Evolutionary conservation across 2,888 invertebrate species (phyloP), one percentile per base, ranked within the genome.

Genomic region (Spilosoma lubricipeda): DNA sequence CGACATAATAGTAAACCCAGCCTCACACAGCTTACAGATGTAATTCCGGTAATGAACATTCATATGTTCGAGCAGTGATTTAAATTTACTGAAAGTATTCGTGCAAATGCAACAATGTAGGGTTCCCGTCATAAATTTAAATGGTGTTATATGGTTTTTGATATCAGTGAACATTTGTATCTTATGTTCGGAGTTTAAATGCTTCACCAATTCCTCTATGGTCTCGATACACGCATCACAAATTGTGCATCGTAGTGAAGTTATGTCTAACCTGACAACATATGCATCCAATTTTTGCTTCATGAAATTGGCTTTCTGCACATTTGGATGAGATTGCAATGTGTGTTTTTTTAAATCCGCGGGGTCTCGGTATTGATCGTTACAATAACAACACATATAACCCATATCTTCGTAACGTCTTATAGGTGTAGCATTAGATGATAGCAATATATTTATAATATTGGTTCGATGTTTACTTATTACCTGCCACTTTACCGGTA

Each of bases 381-480:
- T 73, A 72, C 93, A 94, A 76, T 91, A 93, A 36, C 90, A 89
- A 78, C 94, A 94, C 18, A 86, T 78, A 77, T 92, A 94, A 0
- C 91, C 92, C 0, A 87, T 81, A 9, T 90, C 88, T 1, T 88
- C 88, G 4, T 86, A 84, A 36, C 90, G 86, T 45, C 88, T 82
- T 30, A 94, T 91, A 0, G 93, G 93, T 0, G 94, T 93, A 0
- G 93, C 93, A 71, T 93, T 93, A 1, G 93, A 89, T 74, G 85
- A 86, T 69, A 39, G 66, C 42, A 73, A 52, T 23, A 76, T 48
- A 67, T 76, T 70, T 56, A n/a, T 73, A 52, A 76, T 71, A 65
- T 76, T 76, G 13, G 5, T 67, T 1, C 71, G 56, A 30, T 73
- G 73, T 65, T 73, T 73, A 9, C 23, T 9, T 69, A 69, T 20